A percentile compares a stretch with the other conserved stretches of the same genome.
Conservation (phyloP, 1,140 invertebrate species). For the Drosophila nigrodunni region DNA sequence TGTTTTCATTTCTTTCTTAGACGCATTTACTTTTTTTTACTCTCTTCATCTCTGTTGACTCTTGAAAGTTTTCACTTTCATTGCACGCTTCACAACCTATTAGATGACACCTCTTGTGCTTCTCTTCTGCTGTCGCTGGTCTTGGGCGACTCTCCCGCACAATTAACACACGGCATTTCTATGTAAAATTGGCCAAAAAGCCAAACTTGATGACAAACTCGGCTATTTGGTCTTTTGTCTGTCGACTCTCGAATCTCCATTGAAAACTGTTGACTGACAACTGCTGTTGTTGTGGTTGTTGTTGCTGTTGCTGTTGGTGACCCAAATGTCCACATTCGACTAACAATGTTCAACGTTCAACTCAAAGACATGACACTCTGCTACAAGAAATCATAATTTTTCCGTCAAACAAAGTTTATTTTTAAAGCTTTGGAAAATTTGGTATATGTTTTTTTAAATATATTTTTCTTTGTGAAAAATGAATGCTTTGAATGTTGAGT, state of each 20-base stretch:
- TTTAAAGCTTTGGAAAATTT: too few species aligned
- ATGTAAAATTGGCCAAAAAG: conserved; percentile 34
- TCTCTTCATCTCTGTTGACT: neutral
- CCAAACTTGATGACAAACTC: conserved; percentile 34
- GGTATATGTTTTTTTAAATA: too few species aligned
- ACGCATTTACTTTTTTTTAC: neutral
- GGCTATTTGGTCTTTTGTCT: conserved; percentile 27
- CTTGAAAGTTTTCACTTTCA: conserved; percentile 48
- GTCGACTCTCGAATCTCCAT: conserved; percentile 2
- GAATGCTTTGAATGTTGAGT: too few species aligned
- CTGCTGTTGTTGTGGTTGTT: conserved; percentile 3
- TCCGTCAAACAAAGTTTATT: neutral
- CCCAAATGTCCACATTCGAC: conserved; percentile 48
- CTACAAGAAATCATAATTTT: conserved; percentile 8
- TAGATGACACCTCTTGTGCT: conserved; percentile 15
- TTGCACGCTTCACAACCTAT: conserved; percentile 10
- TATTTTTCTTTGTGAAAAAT: too few species aligned
- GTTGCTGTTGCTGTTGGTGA: conserved; percentile 26
- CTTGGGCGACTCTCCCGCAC: conserved; percentile 23
- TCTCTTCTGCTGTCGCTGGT: neutral
- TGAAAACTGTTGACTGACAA: conserved; percentile 1
- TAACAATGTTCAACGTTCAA: conserved; percentile 38
- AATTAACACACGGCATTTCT: conserved; percentile 42
- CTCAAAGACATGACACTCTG: conserved; percentile 23
- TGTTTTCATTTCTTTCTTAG: conserved; percentile 6